phyloP scores from a whole-genome alignment of 2,113 vertebrate species.

The Pipra filicauda region DNA sequence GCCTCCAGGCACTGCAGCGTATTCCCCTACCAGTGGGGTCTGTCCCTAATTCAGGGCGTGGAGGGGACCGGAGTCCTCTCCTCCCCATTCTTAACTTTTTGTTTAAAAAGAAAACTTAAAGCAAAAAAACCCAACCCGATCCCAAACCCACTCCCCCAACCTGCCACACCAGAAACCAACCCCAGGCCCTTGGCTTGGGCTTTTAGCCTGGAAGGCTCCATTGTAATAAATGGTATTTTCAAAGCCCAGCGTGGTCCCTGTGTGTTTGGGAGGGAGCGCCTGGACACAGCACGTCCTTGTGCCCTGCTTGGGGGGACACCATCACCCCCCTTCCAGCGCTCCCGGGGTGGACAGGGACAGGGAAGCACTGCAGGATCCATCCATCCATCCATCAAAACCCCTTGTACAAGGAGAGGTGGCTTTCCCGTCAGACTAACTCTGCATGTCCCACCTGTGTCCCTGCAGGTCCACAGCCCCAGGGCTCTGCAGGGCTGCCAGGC shows the following conservation, averaged over 20 bases:
- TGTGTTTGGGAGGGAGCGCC: slow-evolving; percentile 19
- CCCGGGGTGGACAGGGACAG: neutral
- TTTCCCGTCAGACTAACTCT: neutral
- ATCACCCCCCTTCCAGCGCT: neutral
- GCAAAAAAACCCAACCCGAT: neutral
- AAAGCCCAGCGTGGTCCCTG: slow-evolving; percentile 42
- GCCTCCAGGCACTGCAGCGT: neutral
- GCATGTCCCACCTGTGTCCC: neutral
- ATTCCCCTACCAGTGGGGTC: neutral
- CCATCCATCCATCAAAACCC: neutral
- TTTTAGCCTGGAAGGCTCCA: slow-evolving; percentile 44
- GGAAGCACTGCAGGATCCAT: neutral
- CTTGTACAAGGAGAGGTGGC: rapidly evolving
- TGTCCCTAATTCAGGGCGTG: neutral
- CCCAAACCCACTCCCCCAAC: neutral
- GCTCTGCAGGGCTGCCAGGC: neutral
- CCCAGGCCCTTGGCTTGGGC: neutral
- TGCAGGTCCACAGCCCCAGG: neutral
- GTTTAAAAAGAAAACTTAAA: neutral
- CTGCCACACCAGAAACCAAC: neutral
- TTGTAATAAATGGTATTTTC: slow-evolving; percentile 69
- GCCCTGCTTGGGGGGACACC: neutral
- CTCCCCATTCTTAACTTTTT: neutral
- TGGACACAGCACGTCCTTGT: neutral
- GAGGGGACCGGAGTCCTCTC: neutral